Evolutionary conservation across 2,113 vertebrate genomes (phyloP), one percentile per base, ranked within the genome.

Genomic region (Carlito syrichta): DNA sequence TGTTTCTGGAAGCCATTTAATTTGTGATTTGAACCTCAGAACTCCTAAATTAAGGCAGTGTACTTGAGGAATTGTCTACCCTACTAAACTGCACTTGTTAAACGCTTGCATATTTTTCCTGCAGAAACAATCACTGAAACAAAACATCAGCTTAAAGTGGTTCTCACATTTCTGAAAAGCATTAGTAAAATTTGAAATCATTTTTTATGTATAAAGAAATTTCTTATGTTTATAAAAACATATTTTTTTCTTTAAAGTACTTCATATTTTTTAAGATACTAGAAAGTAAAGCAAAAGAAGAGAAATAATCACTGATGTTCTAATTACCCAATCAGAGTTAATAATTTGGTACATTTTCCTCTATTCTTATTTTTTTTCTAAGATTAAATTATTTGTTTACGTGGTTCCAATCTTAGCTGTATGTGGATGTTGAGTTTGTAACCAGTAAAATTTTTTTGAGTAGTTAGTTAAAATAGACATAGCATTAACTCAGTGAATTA

Each of bases 1-100:
- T 22, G 52, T 76, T 97, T 97, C 94, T 96, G 58, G 6, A 69
- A 97, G 56, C 1, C 20, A 79, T 88, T 98, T 97, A 48, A 87
- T 94, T 48, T 92, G 95, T 92, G 48, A 89, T 97, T 94, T 97
- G 88, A 40, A 84, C 87, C 68, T 97, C 17, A 8, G 45, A 35
- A 87, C 2, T 25, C 54, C 90, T 96, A 97, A 97, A 96, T 73
- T 43, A 96, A 85, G 86, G 43, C 20, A 56, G 60, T 83, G 60
- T 89, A 63, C 25, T 45, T 79, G 30, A 96, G 60, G 40, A 89
- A 92, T 77, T 71, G 32, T 84, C 48, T 96, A 93, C 12, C 16
- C 9, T n/a, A 30, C 22, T 66, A 85, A 86, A 79, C 12, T 86
- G 30, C 1, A 45, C 13, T 62, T 86, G 20, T 86, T 86, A 54